Percentiles rank a stretch among this genome's conserved stretches.
Conservation (phyloP, 2,797 vertebrate species). For the Hypotaenidia philippensis region DNA sequence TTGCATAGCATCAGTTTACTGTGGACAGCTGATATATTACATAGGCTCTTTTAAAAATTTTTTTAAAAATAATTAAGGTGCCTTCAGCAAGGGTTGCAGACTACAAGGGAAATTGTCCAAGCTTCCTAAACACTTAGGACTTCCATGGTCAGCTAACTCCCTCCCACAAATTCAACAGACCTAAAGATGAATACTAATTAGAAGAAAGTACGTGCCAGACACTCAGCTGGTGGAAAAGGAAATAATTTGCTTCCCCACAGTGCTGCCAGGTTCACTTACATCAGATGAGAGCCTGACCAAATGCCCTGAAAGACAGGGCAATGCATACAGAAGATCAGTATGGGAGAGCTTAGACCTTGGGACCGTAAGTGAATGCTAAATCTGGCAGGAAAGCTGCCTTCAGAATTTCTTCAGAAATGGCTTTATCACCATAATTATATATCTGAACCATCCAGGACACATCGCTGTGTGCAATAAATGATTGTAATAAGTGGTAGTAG, state of each 20-base stretch:
- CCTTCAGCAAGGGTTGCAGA: not conserved
- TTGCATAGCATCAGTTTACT: not conserved
- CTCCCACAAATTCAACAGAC: not conserved
- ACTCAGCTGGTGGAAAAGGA: constrained; percentile 25
- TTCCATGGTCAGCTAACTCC: not conserved
- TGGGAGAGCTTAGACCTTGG: not conserved
- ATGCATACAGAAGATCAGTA: not conserved
- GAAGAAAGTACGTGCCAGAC: constrained; percentile 43
- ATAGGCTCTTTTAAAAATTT: not conserved
- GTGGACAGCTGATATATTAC: not conserved
- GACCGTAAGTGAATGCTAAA: not conserved
- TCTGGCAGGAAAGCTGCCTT: not conserved
- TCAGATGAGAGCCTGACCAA: not conserved
- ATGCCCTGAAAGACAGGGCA: not conserved
- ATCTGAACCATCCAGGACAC: not conserved
- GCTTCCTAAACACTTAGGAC: constrained; percentile 4
- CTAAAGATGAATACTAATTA: constrained; percentile 46
- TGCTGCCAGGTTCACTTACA: constrained; percentile 37
- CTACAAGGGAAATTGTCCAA: not conserved
- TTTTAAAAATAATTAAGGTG: not conserved
- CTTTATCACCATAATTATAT: not conserved
- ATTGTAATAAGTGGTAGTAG: not conserved
- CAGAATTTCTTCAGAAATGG: not conserved
- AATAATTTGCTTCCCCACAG: not conserved
- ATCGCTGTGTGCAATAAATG: not conserved